These are phyloP conservation scores for Agelastica alni DNA, from an alignment of 2,888 invertebrate species.

Conservation along the genomic window DNA sequence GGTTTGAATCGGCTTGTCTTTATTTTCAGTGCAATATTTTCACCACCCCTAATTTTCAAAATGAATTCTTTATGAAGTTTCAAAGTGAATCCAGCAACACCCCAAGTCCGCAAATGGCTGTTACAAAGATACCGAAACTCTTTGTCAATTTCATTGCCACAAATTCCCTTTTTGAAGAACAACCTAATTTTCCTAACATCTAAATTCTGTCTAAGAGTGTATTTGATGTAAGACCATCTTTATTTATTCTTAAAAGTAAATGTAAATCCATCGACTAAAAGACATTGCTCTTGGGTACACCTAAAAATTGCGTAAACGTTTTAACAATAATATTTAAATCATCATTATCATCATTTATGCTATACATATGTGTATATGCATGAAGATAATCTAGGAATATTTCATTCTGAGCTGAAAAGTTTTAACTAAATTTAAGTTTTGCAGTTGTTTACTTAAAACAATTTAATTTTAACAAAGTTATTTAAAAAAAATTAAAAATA, in stretches of 20 bases:
- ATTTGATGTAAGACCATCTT: constrained; percentile 8
- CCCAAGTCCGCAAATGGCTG: constrained; percentile 26
- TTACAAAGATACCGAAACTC: constrained; percentile 29
- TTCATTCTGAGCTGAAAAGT: no score
- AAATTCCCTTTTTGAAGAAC: constrained; percentile 25
- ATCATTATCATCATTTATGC: no score
- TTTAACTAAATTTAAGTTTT: no score
- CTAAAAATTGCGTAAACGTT: no score
- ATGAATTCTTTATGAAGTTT: constrained; percentile 32
- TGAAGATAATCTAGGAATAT: no score
- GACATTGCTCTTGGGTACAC: no score
- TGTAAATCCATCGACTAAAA: not conserved
- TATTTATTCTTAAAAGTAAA: constrained; percentile 5
- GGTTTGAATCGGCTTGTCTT: constrained; percentile 32
- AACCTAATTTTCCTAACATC: constrained; percentile 26
- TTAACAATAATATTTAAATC: no score
- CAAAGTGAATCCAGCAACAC: constrained; percentile 30
- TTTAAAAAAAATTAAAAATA: no score
- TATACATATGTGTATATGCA: no score
- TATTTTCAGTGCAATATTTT: constrained; percentile 23
- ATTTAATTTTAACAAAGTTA: no score
- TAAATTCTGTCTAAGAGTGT: constrained; percentile 21
- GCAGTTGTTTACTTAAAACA: no score
- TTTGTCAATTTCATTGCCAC: constrained; percentile 31
- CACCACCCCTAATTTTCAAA: constrained; percentile 23